Base-by-base conservation (phyloP, 2,888 invertebrate species). In the Limnephilus auricula region DNA sequence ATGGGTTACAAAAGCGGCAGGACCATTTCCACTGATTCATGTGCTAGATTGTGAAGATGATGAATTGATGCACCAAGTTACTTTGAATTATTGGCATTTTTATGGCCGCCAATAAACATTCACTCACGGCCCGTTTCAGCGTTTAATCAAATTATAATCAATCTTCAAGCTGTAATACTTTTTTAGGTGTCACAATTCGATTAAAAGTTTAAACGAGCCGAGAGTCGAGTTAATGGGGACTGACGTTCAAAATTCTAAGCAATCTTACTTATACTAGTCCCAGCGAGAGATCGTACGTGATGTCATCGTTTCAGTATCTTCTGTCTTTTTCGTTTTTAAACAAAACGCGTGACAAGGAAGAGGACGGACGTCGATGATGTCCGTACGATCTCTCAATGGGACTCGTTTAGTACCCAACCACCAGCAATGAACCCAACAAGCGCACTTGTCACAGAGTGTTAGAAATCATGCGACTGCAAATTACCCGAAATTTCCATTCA, bases 401-500 rank as follows among this genome's bases (percentile, higher is more conserved):
- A 40, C 40, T 40, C 10, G 40, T 1, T 25, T 65, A 65, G 5
- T 65, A 65, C 9, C 25, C 65, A 6, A 25, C 25, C 25, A 65
- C n/a, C 65, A 65, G n/a, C n/a, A 65, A 65, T 65, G n/a, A n/a
- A 25, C 65, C 9, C n/a, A n/a, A 2, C 45, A 15, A 65, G 65
- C 65, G 6, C 25, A 25, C 65, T 65, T 25, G 25, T 18, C 25
- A 6, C 25, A 2, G 0, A 4, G 65, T 65, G 65, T 25, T 65
- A 65, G 65, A 65, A 65, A 65, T 9, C n/a, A 9, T 65, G 65
- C 65, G 25, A 25, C 1, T 65, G 5, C 65, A n/a, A 95, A 95
- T 96, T 97, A 97, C 97, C 96, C 96, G 96, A 96, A 96, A 97
- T 96, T 97, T 97, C 97, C 97, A 97, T 94, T 97, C 96, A 95